These are phyloP conservation scores for Formica selysi DNA, from an alignment of 1,140 invertebrate genomes.

Conservation along the genomic window DNA sequence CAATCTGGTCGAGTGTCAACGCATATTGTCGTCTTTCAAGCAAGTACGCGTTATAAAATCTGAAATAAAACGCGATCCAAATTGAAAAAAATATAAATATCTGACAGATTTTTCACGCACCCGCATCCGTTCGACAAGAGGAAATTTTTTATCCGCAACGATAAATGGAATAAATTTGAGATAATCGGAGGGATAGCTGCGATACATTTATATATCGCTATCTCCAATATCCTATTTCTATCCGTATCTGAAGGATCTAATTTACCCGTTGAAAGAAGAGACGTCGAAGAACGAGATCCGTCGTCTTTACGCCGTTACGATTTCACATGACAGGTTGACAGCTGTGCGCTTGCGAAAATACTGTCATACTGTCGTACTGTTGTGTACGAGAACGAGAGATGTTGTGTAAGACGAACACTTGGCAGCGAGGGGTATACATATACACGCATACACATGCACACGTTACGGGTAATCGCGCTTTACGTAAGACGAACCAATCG, in stretches of 20 bases:
- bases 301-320: not conserved
- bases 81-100: not conserved
- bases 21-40: not conserved
- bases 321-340: not conserved
- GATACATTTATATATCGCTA: too few relatives aligned
- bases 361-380: slow-evolving; percentile 38
- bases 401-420: not conserved
- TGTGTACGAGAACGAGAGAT: not conserved
- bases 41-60: not conserved
- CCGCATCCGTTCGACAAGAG: not conserved
- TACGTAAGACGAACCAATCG: slow-evolving; percentile 35
- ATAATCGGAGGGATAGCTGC: not conserved
- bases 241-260: not conserved
- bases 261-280: slow-evolving; percentile 28
- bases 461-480: not conserved
- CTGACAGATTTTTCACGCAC: not conserved
- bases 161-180: not conserved
- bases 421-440: not conserved
- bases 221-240: not conserved
- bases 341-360: slow-evolving; percentile 28
- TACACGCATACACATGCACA: not conserved
- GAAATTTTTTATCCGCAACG: not conserved
- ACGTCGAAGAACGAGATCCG: too few relatives aligned
- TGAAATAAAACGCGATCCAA: not conserved
- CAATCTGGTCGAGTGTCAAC: not conserved